phyloP scores from a whole-genome alignment of 2,888 invertebrate genomes.

The Ecliptopera silaceata region DNA sequence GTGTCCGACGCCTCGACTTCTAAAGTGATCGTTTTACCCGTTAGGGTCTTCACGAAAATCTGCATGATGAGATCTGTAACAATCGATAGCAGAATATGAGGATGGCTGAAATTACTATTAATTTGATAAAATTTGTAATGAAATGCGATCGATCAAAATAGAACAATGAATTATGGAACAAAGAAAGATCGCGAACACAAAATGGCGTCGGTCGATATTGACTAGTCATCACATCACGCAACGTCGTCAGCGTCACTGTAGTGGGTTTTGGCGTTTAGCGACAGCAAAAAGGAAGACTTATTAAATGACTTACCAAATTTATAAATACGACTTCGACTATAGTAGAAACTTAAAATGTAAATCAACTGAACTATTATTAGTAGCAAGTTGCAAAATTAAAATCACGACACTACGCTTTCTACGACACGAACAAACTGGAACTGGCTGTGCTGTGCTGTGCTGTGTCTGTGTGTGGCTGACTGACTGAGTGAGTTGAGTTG shows the following conservation, averaged over 20 bases:
- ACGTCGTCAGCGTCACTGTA: slow-evolving; percentile 39
- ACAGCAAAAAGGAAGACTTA: slow-evolving; percentile 15
- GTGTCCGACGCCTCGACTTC: slow-evolving; percentile 66
- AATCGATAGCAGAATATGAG: slow-evolving; percentile 43
- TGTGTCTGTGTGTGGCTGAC: no score
- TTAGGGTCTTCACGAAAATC: slow-evolving; percentile 63
- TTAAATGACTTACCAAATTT: background rate
- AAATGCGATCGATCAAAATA: slow-evolving; percentile 34
- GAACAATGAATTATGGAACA: slow-evolving; percentile 55
- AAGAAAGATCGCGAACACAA: slow-evolving; percentile 71
- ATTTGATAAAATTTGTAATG: slow-evolving; percentile 42
- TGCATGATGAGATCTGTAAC: slow-evolving; percentile 66
- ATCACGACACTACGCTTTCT: background rate
- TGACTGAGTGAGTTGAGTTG: no score
- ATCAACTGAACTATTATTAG: background rate
- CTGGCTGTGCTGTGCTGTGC: no score
- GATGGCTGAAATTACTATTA: slow-evolving; percentile 42
- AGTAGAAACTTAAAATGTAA: background rate
- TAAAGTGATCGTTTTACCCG: slow-evolving; percentile 57
- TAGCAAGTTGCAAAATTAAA: no score
- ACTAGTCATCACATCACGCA: background rate
- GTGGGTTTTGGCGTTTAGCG: background rate
- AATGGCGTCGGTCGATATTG: slow-evolving; percentile 61
- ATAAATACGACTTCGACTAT: background rate
- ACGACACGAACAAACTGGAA: background rate